Evolutionary conservation across 2,113 vertebrate species (phyloP).

Genomic region (Vidua macroura): DNA sequence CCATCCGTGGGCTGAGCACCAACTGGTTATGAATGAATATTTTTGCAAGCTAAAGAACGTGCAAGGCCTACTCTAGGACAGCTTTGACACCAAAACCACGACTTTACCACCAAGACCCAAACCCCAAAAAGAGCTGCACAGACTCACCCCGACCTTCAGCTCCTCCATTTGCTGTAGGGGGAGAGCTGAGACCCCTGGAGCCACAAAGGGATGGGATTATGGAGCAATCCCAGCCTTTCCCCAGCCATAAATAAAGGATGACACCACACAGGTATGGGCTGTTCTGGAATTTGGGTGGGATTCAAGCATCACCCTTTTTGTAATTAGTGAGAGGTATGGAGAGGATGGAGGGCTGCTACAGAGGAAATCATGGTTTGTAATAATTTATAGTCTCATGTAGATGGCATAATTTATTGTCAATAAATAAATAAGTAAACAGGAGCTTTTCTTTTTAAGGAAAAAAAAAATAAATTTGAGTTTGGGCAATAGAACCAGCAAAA

Average conservation of each 20-base stretch:
- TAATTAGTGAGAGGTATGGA: fast-evolving
- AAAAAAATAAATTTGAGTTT: not conserved
- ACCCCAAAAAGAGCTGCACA: not conserved
- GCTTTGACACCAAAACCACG: fast-evolving
- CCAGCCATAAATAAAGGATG: not conserved
- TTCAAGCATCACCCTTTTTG: not conserved
- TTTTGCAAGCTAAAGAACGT: fast-evolving
- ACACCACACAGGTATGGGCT: not conserved
- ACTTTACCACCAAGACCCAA: fast-evolving
- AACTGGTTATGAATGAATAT: not conserved
- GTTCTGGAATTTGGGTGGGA: not conserved
- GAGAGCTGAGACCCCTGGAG: not conserved
- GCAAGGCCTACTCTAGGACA: fast-evolving
- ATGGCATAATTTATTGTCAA: not conserved
- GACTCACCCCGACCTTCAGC: no score
- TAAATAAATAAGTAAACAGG: not conserved
- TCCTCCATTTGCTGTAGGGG: not conserved
- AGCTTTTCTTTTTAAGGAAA: not conserved
- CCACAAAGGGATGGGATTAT: no score
- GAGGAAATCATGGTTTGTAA: fast-evolving
- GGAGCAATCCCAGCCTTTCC: not conserved
- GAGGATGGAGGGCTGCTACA: not conserved
- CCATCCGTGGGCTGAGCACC: not conserved
- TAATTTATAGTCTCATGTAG: not conserved
- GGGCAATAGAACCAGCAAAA: not conserved